Evolutionary conservation across 2,797 vertebrate genomes (phyloP).

Genomic region (Helicolenus hilgendorfi): DNA sequence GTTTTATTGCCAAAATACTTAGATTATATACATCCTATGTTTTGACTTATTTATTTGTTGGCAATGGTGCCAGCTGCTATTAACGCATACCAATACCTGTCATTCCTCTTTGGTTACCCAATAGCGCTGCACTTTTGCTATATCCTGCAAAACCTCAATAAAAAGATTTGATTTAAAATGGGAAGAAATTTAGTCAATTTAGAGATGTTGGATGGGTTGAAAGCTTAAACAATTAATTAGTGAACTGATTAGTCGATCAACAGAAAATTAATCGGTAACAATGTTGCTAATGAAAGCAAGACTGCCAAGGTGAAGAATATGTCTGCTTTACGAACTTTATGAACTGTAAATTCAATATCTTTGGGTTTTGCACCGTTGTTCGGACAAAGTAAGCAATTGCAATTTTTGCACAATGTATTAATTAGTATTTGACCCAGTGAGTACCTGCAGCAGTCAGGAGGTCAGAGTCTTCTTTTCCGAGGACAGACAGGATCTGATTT

Average conservation of each 20-base stretch:
- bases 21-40: too few relatives aligned
- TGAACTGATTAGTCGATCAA: not conserved
- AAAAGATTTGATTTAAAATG: too few relatives aligned
- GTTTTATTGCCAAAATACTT: too few relatives aligned
- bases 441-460: not conserved
- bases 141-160: too few relatives aligned
- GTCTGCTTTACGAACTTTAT: too few relatives aligned
- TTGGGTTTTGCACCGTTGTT: not conserved
- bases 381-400: not conserved
- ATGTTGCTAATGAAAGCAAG: not conserved
- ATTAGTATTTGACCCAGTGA: not conserved
- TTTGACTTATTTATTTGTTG: too few relatives aligned
- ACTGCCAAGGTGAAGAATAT: not conserved
- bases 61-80: too few relatives aligned
- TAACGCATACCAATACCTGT: too few relatives aligned
- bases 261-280: not conserved
- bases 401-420: not conserved
- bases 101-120: too few relatives aligned
- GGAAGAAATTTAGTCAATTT: too few relatives aligned
- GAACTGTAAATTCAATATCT: too few relatives aligned
- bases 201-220: not conserved
- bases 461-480: not conserved
- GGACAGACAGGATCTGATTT: slow-evolving; percentile 13
- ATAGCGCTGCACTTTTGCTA: too few relatives aligned
- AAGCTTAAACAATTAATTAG: not conserved